These are phyloP conservation scores for Trichechus manatus DNA, from an alignment of 2,113 vertebrate genomes.

Conservation along the genomic window DNA sequence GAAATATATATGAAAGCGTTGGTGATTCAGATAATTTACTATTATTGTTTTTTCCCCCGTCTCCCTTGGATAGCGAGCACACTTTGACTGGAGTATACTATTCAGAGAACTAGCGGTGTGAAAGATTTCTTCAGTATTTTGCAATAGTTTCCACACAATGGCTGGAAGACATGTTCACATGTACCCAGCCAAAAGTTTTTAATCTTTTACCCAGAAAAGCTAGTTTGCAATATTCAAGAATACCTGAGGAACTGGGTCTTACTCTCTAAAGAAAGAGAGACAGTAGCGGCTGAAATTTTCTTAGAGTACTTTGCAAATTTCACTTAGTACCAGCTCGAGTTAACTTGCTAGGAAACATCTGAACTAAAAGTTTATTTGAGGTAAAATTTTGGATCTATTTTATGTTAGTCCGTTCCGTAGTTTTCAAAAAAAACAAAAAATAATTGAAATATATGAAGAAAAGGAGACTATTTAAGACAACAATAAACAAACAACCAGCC, in stretches of 20 bases:
- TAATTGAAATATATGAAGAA: constrained; percentile 13
- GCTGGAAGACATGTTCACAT: background rate
- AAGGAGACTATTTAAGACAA: constrained; percentile 44
- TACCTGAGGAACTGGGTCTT: background rate
- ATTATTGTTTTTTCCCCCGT: background rate
- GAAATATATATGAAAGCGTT: constrained; percentile 64
- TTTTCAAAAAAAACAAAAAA: constrained; percentile 66
- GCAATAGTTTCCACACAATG: background rate
- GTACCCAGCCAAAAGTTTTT: constrained; percentile 6
- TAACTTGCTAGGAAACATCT: constrained; percentile 22
- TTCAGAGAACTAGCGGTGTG: constrained; percentile 38
- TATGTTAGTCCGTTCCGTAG: constrained; percentile 36
- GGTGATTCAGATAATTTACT: constrained; percentile 73
- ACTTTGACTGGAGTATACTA: background rate
- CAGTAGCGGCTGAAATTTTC: background rate
- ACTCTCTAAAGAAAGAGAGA: constrained; percentile 13
- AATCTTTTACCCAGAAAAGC: constrained; percentile 15
- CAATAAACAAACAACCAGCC: constrained; percentile 44
- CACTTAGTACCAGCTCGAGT: background rate
- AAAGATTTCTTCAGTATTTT: constrained; percentile 19
- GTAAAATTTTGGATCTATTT: background rate
- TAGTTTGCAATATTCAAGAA: background rate
- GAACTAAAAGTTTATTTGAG: constrained; percentile 48
- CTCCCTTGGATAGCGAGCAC: background rate
- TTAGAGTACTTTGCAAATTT: background rate